Base-by-base conservation (phyloP, 2,113 vertebrate species). In the Donacobius atricapilla region DNA sequence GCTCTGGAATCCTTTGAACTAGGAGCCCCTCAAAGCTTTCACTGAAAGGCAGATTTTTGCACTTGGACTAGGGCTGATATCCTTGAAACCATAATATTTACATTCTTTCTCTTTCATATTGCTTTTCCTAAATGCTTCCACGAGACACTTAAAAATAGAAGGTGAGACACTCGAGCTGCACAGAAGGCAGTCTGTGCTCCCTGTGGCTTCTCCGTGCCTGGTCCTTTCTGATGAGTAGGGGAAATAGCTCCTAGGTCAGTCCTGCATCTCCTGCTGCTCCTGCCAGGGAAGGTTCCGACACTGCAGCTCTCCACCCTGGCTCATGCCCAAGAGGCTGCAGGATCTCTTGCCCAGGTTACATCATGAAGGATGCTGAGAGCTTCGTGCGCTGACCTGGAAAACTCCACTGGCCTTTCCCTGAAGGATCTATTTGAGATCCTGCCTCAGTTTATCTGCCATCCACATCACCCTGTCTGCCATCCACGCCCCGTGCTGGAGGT, bases 11-110 rank as follows among this genome's bases (percentile, higher is more conserved):
- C 77, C 86, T 97, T 94, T 94, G 92, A 96, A 91, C 77, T 87
- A 58, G 83, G 47, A 94, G 89, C 40, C 73, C 51, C 93, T 87
- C 65, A 84, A 85, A 84, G 61, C 91, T 93, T 79, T 77, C 78
- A 63, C 23, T 39, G 61, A 87, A 91, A 89, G 61, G 53, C 84
- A 91, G 63, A 45, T 30, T 78, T 64, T 65, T 93, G 79, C 84
- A 87, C 87, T 90, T 42, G 45, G 39, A 40, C 73, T 69, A 40
- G 22, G 45, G 42, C 50, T 63, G 92, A 93, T 85, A 96, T n/a
- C 82, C 64, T 81, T 56, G 37, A 96, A 90, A 91, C 47, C 82
- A 90, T 92, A 96, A 97, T 87, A 93, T 96, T 95, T 96, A 96
- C 87, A 94, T 96, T 97, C 91, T 93, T 93, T 77, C 65, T 75